Evolutionary conservation across 1,140 invertebrate genomes (phyloP), one percentile per base, ranked within the genome.

Genomic region (Sweltsa coloradensis): DNA sequence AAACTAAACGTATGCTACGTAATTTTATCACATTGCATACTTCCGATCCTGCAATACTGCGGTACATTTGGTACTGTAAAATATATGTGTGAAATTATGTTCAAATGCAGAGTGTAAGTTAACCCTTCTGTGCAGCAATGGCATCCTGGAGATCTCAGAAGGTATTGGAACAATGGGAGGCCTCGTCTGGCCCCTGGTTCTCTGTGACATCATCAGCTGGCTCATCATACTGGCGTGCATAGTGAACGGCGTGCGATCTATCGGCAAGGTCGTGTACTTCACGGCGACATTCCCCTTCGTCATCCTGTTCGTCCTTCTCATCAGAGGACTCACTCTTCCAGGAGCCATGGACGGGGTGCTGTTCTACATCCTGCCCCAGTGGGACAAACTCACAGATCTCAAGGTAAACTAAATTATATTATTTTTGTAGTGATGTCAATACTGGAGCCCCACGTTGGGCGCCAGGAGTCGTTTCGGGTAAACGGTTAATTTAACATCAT

Each of bases 301-400:
- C 24, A 31, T 73, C 24, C 55, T 73, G 14, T 22, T 62, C 5
- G 63, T 82, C 11, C 64, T 89, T 11, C 73, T 89, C 46, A 59
- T 85, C 40, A 69, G 83, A 34, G 83, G 85, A 5, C 61, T 85
- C 11, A 89, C 86, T 0, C 66, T 91, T 37, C 79, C 81, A 0
- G 89, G 88, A 19, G 82, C 85, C 13, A 67, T 72, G 41, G 67
- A 79, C 45, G 88, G 88, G 16, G 81, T 92, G 49, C 62, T 73
- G 19, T 90, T 85, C 66, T 95, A 89, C 57, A 71, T 94, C 19
- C 74, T 77, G 26, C 89, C 90, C 1, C 73, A 92, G 50, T 93
- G 85, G 85, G 56, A 73, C 13, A 74, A 79, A 52, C 65, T 90
- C 19, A 60, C 61, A 3, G 75, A 81, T 57, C 65, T 79, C 16